Conservation (phyloP, 2,113 vertebrate species). For the Gymnocephalus cernua region DNA sequence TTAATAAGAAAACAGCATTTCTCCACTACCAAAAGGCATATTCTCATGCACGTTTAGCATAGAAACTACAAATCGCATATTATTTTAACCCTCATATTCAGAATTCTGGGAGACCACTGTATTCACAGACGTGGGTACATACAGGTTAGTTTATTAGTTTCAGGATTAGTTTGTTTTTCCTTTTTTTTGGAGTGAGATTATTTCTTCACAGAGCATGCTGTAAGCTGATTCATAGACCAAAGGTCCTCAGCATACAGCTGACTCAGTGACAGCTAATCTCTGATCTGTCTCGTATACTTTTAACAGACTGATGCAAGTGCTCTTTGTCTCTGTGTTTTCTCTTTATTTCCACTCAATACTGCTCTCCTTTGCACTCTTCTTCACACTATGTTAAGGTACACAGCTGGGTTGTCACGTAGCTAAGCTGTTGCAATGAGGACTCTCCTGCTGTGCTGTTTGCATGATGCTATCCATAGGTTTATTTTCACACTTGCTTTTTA, state of each 20-base stretch:
- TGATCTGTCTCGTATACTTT: slow-evolving; percentile 50
- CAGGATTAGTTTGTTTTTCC: slow-evolving; percentile 40
- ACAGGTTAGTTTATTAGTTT: slow-evolving; percentile 20
- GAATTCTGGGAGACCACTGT: neutral
- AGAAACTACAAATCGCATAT: neutral
- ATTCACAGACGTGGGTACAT: neutral
- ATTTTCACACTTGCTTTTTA: slow-evolving; percentile 25
- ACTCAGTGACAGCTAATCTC: slow-evolving; percentile 73
- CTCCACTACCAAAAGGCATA: neutral
- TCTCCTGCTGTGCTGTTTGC: neutral
- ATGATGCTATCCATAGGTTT: slow-evolving; percentile 13
- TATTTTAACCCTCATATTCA: neutral
- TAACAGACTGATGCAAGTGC: slow-evolving; percentile 35
- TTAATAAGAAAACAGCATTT: neutral
- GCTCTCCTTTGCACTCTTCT: slow-evolving; percentile 3
- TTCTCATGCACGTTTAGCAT: neutral
- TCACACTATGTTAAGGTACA: neutral
- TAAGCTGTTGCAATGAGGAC: neutral
- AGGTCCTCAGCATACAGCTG: slow-evolving; percentile 75
- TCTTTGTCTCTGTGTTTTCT: slow-evolving; percentile 4
- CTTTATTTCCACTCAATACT: slow-evolving; percentile 5
- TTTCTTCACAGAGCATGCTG: slow-evolving; percentile 13
- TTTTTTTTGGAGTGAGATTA: slow-evolving; percentile 37
- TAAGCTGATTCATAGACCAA: slow-evolving; percentile 78
- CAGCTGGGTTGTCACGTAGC: slow-evolving; percentile 33